Conservation (phyloP, 2,797 vertebrate genomes). For the Manis crassicaudata region DNA sequence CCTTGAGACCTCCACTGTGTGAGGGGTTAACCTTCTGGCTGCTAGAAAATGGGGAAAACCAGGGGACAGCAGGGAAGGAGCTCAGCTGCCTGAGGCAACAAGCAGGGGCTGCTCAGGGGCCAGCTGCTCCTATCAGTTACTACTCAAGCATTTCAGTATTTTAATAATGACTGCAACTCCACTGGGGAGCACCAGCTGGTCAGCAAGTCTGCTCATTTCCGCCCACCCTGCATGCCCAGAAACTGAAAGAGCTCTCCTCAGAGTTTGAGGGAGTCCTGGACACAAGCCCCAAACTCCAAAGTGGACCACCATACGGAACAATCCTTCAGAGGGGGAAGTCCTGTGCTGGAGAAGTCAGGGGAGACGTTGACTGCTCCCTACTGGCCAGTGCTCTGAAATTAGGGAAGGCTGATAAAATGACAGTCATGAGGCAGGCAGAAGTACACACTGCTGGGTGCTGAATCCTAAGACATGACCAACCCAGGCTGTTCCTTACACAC, state of each 20-base stretch:
- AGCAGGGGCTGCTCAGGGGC: background rate
- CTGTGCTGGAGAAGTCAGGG: background rate
- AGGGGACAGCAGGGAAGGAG: background rate
- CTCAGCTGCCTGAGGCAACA: background rate
- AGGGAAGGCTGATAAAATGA: background rate
- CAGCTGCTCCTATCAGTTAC: background rate
- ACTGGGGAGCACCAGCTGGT: background rate
- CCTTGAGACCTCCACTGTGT: background rate
- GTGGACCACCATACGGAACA: background rate
- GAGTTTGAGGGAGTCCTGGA: background rate
- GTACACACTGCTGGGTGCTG: fast-evolving
- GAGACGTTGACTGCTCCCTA: background rate
- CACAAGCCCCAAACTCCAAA: background rate
- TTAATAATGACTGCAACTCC: background rate
- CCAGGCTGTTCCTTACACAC: background rate
- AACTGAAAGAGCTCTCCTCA: background rate
- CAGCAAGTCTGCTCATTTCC: background rate
- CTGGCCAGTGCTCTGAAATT: background rate
- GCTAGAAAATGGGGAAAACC: background rate
- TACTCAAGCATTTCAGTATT: background rate
- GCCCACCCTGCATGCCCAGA: background rate
- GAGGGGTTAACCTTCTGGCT: background rate
- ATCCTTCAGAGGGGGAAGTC: background rate
- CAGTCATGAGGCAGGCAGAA: fast-evolving
- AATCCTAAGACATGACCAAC: background rate